These are phyloP conservation scores for Amphiprion clarkii DNA, from an alignment of 2,797 vertebrate genomes.

Conservation along the genomic window DNA sequence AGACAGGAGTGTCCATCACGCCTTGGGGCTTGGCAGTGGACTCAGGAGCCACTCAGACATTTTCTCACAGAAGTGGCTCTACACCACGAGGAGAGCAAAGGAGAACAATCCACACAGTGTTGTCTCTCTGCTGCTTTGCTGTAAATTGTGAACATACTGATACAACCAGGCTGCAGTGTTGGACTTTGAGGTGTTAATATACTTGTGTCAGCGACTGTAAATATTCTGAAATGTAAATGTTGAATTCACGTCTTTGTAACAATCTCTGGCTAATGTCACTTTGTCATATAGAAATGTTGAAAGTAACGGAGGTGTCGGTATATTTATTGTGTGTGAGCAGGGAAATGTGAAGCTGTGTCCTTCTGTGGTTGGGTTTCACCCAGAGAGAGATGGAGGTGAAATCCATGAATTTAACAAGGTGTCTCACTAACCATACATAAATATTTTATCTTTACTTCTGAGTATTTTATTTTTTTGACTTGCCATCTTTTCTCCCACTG, in stretches of 20 bases:
- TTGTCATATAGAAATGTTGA: slow-evolving; percentile 35
- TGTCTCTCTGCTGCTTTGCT: slow-evolving; percentile 20
- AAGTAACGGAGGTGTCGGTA: slow-evolving; percentile 1
- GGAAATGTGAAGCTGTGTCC: not conserved
- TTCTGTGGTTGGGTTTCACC: slow-evolving; percentile 14
- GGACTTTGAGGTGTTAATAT: slow-evolving; percentile 59
- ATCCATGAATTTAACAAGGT: not conserved
- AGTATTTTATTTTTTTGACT: no score
- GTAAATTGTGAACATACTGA: slow-evolving; percentile 61
- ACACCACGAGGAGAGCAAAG: slow-evolving; percentile 23
- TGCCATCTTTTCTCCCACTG: no score
- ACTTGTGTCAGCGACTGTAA: slow-evolving; percentile 73
- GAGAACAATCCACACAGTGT: not conserved
- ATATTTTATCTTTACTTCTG: slow-evolving; percentile 7
- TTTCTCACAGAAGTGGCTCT: slow-evolving; percentile 11
- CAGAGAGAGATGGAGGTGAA: not conserved
- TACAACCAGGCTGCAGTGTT: slow-evolving; percentile 33
- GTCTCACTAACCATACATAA: not conserved
- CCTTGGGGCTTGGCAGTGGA: slow-evolving; percentile 51
- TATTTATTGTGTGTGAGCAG: slow-evolving; percentile 20
- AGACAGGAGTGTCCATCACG: no score
- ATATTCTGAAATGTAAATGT: slow-evolving; percentile 78
- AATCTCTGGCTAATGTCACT: slow-evolving; percentile 51
- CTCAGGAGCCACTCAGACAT: slow-evolving; percentile 12
- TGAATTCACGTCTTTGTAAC: slow-evolving; percentile 60